Evolutionary conservation across 2,113 vertebrate species (phyloP).

Genomic region (Argyrosomus japonicus): DNA sequence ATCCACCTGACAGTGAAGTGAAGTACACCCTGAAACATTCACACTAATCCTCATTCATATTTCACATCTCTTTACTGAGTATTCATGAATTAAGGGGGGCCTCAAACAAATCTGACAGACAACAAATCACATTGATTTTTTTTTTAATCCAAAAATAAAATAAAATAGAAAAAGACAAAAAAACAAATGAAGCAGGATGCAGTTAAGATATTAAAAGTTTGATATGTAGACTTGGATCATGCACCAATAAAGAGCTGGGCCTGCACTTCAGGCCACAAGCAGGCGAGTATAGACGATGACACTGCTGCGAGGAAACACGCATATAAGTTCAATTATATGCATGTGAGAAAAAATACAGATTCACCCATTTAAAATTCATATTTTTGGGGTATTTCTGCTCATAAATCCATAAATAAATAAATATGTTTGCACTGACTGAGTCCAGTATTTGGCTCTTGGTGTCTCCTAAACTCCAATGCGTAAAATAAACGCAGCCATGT

Average conservation of each 20-base stretch:
- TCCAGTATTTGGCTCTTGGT: background rate
- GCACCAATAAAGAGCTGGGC: background rate
- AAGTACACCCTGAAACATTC: conserved; percentile 46
- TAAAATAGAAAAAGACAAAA: background rate
- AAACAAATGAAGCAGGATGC: background rate
- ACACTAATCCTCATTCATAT: conserved; percentile 74
- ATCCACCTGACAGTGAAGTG: conserved; percentile 63
- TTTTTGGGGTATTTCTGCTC: background rate
- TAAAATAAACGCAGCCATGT: background rate
- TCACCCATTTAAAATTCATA: background rate
- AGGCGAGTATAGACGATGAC: background rate
- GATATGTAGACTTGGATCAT: background rate
- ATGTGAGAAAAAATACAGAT: background rate
- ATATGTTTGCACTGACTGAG: background rate
- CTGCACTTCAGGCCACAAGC: conserved; percentile 35
- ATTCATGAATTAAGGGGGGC: conserved; percentile 50
- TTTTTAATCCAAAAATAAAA: background rate
- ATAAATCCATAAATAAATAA: conserved; percentile 1
- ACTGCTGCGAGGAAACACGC: background rate
- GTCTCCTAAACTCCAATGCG: background rate
- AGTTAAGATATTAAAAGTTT: background rate
- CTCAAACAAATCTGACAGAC: conserved; percentile 42
- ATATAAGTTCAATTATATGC: background rate
- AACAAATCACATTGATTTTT: conserved; percentile 33
- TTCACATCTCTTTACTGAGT: conserved; percentile 60